A percentile compares a stretch with the other conserved stretches of the same genome.
Conservation (phyloP, 2,888 invertebrate species). For the Thera britannica region DNA sequence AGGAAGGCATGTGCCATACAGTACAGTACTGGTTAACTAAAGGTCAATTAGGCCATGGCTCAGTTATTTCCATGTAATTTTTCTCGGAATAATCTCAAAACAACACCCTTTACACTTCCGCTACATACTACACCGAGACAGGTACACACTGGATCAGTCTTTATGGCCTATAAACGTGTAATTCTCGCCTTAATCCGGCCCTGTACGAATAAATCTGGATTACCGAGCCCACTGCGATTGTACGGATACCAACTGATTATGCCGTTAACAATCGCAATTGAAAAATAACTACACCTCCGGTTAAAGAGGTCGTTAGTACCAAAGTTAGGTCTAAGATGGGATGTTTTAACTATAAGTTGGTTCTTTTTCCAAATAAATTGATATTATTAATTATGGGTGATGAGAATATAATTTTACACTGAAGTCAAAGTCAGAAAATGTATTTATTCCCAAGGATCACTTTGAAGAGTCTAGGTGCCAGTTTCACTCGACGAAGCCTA, state of each 20-base stretch:
- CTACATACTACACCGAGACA: constrained; percentile 73
- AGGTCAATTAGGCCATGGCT: too few species aligned
- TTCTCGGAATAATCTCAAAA: not conserved
- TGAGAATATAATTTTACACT: too few species aligned
- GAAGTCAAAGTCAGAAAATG: too few species aligned
- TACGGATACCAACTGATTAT: constrained; percentile 78
- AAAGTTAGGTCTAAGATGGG: constrained; percentile 17
- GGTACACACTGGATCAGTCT: constrained; percentile 83
- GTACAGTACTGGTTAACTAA: too few species aligned
- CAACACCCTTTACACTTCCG: constrained; percentile 51
- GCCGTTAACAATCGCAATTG: constrained; percentile 83
- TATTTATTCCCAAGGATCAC: too few species aligned
- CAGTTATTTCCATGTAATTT: too few species aligned
- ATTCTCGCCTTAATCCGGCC: constrained; percentile 84
- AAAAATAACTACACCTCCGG: constrained; percentile 64
- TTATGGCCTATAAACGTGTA: constrained; percentile 84
- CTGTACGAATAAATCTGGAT: constrained; percentile 83
- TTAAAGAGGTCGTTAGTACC: constrained; percentile 37
- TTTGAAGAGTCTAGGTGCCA: too few species aligned
- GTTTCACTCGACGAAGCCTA: too few species aligned
- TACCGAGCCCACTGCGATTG: constrained; percentile 77
- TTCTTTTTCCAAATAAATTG: too few species aligned
- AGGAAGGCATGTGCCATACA: too few species aligned
- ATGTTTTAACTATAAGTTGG: not conserved
- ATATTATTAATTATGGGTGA: too few species aligned